Percentiles rank a stretch among this genome's conserved stretches.
phyloP scores from a whole-genome alignment of 2,113 vertebrate species.

The Lutjanus erythropterus region DNA sequence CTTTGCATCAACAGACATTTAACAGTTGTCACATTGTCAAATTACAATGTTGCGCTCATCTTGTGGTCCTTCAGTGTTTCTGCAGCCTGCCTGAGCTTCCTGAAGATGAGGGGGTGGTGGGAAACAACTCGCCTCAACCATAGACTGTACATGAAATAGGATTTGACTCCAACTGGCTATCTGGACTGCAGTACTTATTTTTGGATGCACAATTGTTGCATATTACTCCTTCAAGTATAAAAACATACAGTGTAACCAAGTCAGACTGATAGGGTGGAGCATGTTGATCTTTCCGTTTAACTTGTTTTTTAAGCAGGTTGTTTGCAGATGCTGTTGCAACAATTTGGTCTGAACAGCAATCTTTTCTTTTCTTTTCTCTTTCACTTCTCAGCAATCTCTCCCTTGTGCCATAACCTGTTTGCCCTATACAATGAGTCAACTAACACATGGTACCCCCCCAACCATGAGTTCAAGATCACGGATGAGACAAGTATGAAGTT shows the following conservation, averaged over 20 bases:
- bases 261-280: not conserved
- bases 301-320: not conserved
- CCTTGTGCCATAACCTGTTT: slow-evolving; percentile 96
- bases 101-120: too few relatives aligned
- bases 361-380: not conserved
- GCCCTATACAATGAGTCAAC: slow-evolving; percentile 90
- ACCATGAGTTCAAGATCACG: slow-evolving; percentile 89
- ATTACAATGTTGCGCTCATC: too few relatives aligned
- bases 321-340: not conserved
- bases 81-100: too few relatives aligned
- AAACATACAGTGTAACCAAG: not conserved
- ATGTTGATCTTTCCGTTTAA: not conserved
- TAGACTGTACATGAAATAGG: too few relatives aligned
- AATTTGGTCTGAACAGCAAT: slow-evolving; percentile 18
- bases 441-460: slow-evolving; percentile 93
- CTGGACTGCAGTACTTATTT: too few relatives aligned
- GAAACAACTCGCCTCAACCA: too few relatives aligned
- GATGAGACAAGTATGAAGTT: slow-evolving; percentile 88
- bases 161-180: too few relatives aligned
- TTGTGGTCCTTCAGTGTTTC: too few relatives aligned
- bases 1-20: too few relatives aligned
- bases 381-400: slow-evolving; percentile 89
- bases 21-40: too few relatives aligned
- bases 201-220: too few relatives aligned
- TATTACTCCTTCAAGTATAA: too few relatives aligned